A percentile compares a stretch with the other conserved stretches of the same genome.
Evolutionary conservation across 2,113 vertebrate species (phyloP).

Genomic region (Gopherus evgoodei): DNA sequence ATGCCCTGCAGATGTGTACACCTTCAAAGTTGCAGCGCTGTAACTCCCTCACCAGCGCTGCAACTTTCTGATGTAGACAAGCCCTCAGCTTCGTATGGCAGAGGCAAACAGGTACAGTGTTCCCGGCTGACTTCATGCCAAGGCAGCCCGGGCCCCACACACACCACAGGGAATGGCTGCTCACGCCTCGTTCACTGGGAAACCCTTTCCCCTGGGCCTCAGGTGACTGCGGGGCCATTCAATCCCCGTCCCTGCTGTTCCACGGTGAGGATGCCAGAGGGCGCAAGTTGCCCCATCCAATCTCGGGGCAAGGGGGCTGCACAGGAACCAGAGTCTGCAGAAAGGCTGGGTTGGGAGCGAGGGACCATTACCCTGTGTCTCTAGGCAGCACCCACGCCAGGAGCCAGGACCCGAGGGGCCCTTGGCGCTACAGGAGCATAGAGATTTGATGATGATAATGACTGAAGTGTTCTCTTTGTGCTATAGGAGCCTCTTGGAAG

Average conservation of each 20-base stretch:
- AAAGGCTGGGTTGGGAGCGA: neutral
- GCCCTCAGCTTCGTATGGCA: neutral
- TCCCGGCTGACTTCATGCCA: fast-evolving
- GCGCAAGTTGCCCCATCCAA: neutral
- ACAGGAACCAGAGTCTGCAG: neutral
- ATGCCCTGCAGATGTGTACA: no score
- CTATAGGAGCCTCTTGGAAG: neutral
- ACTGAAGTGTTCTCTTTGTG: neutral
- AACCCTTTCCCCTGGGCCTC: neutral
- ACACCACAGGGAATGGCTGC: no score
- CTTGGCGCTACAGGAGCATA: neutral
- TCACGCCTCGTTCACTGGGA: neutral
- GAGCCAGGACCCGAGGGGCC: neutral
- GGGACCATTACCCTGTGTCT: neutral
- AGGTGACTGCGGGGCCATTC: no score
- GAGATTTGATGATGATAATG: neutral
- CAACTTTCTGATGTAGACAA: no score
- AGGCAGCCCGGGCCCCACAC: fast-evolving
- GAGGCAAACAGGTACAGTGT: neutral
- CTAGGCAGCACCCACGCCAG: neutral
- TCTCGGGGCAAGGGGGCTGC: neutral
- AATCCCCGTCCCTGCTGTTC: neutral
- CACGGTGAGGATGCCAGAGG: neutral
- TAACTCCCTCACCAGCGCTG: no score
- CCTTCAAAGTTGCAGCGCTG: no score